Evolutionary conservation across 2,888 invertebrate genomes (phyloP).

Genomic region (Dynastes maya): DNA sequence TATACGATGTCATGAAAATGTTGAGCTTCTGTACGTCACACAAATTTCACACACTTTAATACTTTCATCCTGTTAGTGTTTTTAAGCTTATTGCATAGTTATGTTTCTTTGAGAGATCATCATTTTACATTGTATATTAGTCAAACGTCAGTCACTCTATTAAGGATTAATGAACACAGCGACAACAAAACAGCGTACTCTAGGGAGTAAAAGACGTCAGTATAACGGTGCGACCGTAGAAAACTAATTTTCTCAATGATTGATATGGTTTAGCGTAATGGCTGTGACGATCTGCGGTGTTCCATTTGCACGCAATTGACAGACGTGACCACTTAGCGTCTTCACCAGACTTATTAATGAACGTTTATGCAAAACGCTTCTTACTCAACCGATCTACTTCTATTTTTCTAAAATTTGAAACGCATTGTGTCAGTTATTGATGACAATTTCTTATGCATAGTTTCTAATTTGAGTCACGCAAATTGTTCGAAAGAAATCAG

Average conservation of each 20-base stretch:
- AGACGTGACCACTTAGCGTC: constrained; percentile 12
- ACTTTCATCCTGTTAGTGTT: no score
- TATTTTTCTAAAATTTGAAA: not conserved
- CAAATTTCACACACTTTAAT: no score
- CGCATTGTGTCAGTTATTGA: not conserved
- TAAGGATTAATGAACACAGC: constrained; percentile 11
- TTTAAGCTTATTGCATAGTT: no score
- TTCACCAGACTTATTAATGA: constrained; percentile 15
- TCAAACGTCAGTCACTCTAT: not conserved
- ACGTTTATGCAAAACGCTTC: not conserved
- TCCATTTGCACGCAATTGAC: not conserved
- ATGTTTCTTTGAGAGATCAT: no score
- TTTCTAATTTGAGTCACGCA: no score
- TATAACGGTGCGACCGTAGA: not conserved
- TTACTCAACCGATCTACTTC: not conserved
- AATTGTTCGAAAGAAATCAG: no score
- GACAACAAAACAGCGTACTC: constrained; percentile 9
- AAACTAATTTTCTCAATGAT: constrained; percentile 17
- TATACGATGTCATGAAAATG: no score
- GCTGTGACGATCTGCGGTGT: not conserved
- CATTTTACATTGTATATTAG: no score
- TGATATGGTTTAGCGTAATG: constrained; percentile 6
- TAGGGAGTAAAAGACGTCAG: not conserved
- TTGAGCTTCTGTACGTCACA: no score
- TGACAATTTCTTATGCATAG: not conserved